These are phyloP conservation scores for Andrena flavipes DNA, from an alignment of 2,888 invertebrate species.

Conservation along the genomic window DNA sequence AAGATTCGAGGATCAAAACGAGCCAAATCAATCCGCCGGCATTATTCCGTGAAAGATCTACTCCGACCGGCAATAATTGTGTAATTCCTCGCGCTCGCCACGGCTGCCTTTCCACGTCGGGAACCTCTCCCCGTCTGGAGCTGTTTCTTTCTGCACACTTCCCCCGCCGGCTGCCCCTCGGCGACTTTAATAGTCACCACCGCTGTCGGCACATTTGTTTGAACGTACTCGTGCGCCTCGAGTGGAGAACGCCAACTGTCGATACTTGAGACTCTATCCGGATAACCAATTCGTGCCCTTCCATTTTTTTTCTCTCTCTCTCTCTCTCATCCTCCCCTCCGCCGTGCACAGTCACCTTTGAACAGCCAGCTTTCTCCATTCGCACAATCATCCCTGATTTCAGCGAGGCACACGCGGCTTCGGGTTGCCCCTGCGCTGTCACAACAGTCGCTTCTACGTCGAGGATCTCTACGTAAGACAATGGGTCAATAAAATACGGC, in stretches of 20 bases:
- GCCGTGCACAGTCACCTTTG: conserved; percentile 41
- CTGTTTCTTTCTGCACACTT: conserved; percentile 56
- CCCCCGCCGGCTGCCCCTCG: conserved; percentile 51
- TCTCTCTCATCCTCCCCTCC: neutral
- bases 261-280: conserved; percentile 77
- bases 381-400: conserved; percentile 20
- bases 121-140: conserved; percentile 8
- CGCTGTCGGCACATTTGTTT: conserved; percentile 76
- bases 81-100: conserved; percentile 7
- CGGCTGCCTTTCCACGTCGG: conserved; percentile 44
- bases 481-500: conserved; percentile 23
- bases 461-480: conserved; percentile 30
- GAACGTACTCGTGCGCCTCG: conserved; percentile 75
- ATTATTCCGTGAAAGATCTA: neutral
- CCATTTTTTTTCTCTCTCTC: neutral
- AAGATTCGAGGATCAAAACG: neutral
- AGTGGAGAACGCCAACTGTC: conserved; percentile 84
- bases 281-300: conserved; percentile 61
- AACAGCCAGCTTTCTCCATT: conserved; percentile 26
- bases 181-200: conserved; percentile 63
- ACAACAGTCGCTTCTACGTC: conserved; percentile 42
- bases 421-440: conserved; percentile 39
- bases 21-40: neutral
- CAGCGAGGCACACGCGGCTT: conserved; percentile 57
- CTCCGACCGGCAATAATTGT: neutral